Evolutionary conservation across 2,888 invertebrate species (phyloP), one percentile per base, ranked within the genome.

Genomic region (Heliconius cydno): DNA sequence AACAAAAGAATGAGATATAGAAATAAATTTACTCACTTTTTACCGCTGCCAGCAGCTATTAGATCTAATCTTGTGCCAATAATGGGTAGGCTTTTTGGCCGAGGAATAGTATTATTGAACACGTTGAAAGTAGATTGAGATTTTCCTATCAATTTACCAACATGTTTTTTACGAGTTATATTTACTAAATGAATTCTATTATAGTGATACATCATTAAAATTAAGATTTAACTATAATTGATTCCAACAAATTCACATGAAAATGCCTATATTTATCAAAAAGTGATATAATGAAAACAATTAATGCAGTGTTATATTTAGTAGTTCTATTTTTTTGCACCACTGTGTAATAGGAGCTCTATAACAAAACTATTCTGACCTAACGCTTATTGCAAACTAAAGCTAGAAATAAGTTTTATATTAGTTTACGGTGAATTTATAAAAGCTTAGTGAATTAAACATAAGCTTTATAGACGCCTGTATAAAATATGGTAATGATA

Each of bases 21-120:
- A 70, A 28, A 60, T 25, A 63, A 60, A 76, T n/a, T 34, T 78
- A 84, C 89, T 87, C 88, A 94, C 94, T 88, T 92, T 60, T 88
- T 88, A 78, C 92, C 92, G 81, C 90, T 88, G 63, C 94, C 94
- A 79, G 91, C 88, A 25, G 86, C 83, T 46, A 92, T 87, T 74
- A 96, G 90, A 84, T 96, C 94, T 80, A 96, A 87, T 83, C 94
- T 92, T n/a, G 96, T 96, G 2, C 96, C 96, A 81, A 96, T 84
- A 38, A 96, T 6, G 4, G 96, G 96, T 76, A 96, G 86, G 63
- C 94, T 90, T 87, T 87, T 95, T 19, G 95, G 92, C 83, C 89
- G 90, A 4, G 96, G 96, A 86, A 96, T 95, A 78, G 93, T 89
- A 67, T 90, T 79, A 94, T 90, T 28, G 87, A 84, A 78, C 30